Conservation (phyloP, 2,113 vertebrate species). For the Chaetura pelagica region DNA sequence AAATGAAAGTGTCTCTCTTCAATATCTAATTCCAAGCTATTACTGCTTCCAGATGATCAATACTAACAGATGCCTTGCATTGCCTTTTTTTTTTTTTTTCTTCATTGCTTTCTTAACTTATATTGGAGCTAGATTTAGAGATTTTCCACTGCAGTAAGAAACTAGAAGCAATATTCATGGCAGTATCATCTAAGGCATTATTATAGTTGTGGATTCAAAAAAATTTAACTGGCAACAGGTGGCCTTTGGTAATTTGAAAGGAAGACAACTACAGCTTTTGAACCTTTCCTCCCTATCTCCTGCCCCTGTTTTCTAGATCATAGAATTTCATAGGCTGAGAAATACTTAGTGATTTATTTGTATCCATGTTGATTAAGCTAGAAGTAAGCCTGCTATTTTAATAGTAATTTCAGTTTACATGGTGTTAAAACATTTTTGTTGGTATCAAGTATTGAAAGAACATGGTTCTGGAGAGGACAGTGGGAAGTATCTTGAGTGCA, state of each 20-base stretch:
- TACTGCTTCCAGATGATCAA: neutral
- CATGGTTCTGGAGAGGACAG: neutral
- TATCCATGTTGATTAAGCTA: neutral
- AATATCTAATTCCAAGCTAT: neutral
- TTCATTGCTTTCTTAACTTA: neutral
- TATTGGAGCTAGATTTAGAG: neutral
- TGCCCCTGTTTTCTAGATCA: neutral
- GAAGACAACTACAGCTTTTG: neutral
- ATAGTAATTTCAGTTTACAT: neutral
- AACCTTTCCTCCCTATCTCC: neutral
- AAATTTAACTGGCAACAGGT: neutral
- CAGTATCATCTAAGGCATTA: neutral
- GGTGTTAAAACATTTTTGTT: neutral
- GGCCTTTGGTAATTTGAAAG: neutral
- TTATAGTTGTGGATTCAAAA: neutral
- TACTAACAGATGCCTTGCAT: neutral
- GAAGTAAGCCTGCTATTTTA: neutral
- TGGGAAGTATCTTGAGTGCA: neutral
- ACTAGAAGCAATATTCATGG: neutral
- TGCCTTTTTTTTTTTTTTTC: neutral
- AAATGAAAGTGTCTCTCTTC: neutral
- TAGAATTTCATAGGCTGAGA: neutral
- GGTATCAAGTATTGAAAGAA: neutral
- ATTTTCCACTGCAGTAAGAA: neutral
- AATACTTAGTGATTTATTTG: neutral